Evolutionary conservation across 2,113 vertebrate genomes (phyloP).

Genomic region (Brienomyrus longianalis): DNA sequence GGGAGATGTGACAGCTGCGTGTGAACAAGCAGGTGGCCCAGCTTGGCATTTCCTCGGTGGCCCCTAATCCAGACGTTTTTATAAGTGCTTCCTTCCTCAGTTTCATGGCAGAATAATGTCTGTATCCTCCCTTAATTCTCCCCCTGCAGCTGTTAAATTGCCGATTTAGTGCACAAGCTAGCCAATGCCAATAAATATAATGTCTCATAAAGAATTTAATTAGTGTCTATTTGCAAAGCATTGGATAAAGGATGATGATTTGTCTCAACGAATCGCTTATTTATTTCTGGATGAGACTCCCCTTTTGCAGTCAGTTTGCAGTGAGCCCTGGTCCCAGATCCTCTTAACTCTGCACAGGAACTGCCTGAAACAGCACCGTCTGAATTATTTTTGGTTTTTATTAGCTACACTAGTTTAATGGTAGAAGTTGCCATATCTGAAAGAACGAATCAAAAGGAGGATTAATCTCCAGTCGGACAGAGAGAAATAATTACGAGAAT

Average conservation of each 20-base stretch:
- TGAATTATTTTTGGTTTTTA: neutral
- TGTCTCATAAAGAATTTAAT: slow-evolving; percentile 9
- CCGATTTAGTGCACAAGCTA: neutral
- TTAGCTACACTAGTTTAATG: neutral
- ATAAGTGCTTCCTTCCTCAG: neutral
- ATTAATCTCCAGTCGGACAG: neutral
- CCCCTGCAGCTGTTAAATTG: neutral
- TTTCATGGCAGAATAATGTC: neutral
- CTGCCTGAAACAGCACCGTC: neutral
- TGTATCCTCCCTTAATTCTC: neutral
- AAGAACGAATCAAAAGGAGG: neutral
- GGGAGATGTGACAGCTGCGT: neutral
- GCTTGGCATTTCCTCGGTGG: neutral
- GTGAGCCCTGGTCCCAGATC: neutral
- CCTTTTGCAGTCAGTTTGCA: neutral
- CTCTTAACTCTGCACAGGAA: neutral
- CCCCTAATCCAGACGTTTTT: neutral
- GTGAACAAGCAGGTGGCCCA: slow-evolving; percentile 5
- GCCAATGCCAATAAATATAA: neutral
- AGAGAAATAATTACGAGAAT: neutral
- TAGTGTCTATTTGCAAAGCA: neutral
- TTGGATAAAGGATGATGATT: neutral
- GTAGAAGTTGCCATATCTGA: neutral
- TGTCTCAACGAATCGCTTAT: neutral
- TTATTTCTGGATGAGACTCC: neutral